Evolutionary conservation across 2,797 vertebrate genomes (phyloP), one percentile per base, ranked within the genome.

Genomic region (Cuculus canorus): DNA sequence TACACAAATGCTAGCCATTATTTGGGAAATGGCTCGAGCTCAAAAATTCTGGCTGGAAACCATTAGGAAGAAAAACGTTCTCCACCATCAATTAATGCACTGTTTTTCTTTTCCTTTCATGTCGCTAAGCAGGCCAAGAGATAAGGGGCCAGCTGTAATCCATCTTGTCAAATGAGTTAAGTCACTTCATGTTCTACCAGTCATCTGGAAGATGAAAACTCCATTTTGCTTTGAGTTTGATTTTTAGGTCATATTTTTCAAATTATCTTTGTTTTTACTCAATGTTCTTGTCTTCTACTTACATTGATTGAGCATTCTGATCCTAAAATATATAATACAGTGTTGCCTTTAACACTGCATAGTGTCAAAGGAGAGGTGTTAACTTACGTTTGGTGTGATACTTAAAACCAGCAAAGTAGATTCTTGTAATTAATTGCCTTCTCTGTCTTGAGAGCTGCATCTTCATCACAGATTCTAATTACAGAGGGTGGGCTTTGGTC

Each of bases 101-200:
- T 97, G 95, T 96, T 95, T 95, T 95, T 97, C 92, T 93, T 94
- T 61, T 86, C 83, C 91, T 97, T 96, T 96, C 80, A 96, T 96
- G 92, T 97, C 90, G 82, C 91, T 90, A 90, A 92, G 86, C 94
- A 94, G 85, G 89, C 94, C 92, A 87, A 95, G 89, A 96, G 96
- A 96, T 96, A 96, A 93, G 93, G 90, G 91, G 80, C 91, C 92
- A 91, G 86, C 90, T 96, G 93, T 96, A 95, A 94, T 96, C 86
- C 82, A 64, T 97, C 96, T 95, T 95, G 92, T 93, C 95, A 96
- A 95, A 96, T 95, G 81, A 87, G 89, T 94, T 88, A 94, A 97
- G 94, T 90, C 86, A 80, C 60, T 95, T 94, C 33, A 0, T 90
- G 88, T 95, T 94, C 83, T 15, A 82, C 39, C 0, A 9, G 61